A percentile compares a stretch with the other conserved stretches of the same genome.
phyloP scores from a whole-genome alignment of 2,113 vertebrate species.

The Grallaria varia region DNA sequence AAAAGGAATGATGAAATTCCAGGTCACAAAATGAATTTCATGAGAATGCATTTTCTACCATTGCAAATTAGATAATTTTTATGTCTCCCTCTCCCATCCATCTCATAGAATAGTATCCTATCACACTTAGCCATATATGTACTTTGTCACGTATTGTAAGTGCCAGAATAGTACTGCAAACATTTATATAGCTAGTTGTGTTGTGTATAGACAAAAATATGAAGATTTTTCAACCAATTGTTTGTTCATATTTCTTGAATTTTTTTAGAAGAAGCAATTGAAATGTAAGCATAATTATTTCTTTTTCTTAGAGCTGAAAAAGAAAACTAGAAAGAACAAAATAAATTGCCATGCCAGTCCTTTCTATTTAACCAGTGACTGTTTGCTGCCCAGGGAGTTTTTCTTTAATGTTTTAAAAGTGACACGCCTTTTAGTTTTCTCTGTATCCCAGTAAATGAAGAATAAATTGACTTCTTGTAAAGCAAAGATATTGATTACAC shows the following conservation, averaged over 20 bases:
- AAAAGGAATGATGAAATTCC: neutral
- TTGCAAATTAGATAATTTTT: neutral
- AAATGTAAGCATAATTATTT: neutral
- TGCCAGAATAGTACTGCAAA: neutral
- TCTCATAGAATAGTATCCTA: neutral
- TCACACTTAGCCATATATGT: neutral
- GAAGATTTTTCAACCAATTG: neutral
- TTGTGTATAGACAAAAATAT: neutral
- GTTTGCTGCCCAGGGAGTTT: neutral
- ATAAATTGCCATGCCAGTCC: neutral
- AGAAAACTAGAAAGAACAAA: neutral
- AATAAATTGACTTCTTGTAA: neutral
- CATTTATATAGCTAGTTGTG: neutral
- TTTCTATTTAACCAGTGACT: neutral
- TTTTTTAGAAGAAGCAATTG: neutral
- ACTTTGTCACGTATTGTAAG: neutral
- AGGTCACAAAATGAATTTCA: neutral
- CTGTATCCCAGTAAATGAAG: neutral
- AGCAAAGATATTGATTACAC: neutral
- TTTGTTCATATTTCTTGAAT: neutral
- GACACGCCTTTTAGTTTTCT: neutral
- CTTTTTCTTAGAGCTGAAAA: neutral
- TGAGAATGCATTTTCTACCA: neutral
- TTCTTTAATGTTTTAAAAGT: neutral
- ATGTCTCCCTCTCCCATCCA: neutral